phyloP scores from a whole-genome alignment of 2,113 vertebrate species.

The Oryzias curvinotus region DNA sequence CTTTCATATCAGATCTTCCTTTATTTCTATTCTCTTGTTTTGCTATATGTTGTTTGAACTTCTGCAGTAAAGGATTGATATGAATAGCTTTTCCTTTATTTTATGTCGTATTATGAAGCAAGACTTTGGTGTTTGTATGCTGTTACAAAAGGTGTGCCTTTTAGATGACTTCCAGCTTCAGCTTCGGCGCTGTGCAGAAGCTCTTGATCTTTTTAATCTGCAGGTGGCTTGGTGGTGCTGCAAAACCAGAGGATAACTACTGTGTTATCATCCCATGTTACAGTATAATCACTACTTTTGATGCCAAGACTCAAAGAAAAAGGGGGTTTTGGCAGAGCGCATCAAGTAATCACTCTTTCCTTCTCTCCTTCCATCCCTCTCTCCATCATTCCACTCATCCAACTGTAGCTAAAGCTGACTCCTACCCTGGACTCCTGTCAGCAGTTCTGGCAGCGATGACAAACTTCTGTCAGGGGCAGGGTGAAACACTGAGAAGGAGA shows the following conservation, averaged over 20 bases:
- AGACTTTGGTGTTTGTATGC: not conserved
- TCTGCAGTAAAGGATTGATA: too few species aligned
- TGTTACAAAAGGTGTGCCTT: too few species aligned
- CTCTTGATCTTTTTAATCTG: slow-evolving; percentile 45
- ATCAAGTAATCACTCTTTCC: slow-evolving; percentile 40
- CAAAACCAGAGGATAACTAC: slow-evolving; percentile 26
- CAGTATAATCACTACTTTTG: slow-evolving; percentile 35
- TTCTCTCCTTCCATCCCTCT: slow-evolving; percentile 25
- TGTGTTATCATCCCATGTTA: slow-evolving; percentile 45
- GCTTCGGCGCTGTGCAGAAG: not conserved
- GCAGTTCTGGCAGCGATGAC: slow-evolving; percentile 55
- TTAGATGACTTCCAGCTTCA: not conserved
- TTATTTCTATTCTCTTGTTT: too few species aligned
- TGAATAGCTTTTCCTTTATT: too few species aligned
- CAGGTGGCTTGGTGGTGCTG: slow-evolving; percentile 30
- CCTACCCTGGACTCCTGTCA: slow-evolving; percentile 53
- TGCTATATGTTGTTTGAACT: too few species aligned
- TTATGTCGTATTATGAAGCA: not conserved
- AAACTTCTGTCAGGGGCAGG: slow-evolving; percentile 44
- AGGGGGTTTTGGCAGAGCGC: slow-evolving; percentile 54
- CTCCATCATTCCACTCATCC: slow-evolving; percentile 49
- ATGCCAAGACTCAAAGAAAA: slow-evolving; percentile 56
- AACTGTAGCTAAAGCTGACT: slow-evolving; percentile 70
- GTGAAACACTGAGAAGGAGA: slow-evolving; percentile 19
- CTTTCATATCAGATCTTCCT: too few species aligned